Percentiles rank a stretch among this genome's conserved stretches.
Conservation (phyloP, 2,888 invertebrate species). For the Caenorhabditis wallacei region DNA sequence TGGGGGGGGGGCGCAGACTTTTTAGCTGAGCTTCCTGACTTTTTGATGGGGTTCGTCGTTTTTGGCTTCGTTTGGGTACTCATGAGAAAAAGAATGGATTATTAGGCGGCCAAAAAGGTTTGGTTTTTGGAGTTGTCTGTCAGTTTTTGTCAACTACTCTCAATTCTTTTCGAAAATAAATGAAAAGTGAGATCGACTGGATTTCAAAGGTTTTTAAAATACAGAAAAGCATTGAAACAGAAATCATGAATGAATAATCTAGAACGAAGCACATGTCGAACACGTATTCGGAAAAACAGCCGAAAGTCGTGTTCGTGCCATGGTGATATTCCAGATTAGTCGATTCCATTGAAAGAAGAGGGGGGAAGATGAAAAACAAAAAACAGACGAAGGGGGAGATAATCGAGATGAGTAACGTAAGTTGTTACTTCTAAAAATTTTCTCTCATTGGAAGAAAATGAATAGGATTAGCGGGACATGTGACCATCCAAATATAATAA, state of each 20-base stretch:
- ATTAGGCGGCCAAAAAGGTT: slow-evolving; percentile 47
- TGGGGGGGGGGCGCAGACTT: slow-evolving; percentile 26
- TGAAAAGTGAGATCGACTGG: not conserved
- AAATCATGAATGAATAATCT: slow-evolving; percentile 18
- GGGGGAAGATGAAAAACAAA: slow-evolving; percentile 25
- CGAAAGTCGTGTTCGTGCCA: slow-evolving; percentile 33
- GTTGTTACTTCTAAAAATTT: slow-evolving; percentile 17
- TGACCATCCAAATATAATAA: no score
- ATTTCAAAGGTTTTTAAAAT: no score
- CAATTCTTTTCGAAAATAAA: slow-evolving; percentile 13
- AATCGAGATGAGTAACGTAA: slow-evolving; percentile 55
- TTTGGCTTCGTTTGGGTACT: slow-evolving; percentile 42
- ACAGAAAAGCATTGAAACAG: not conserved
- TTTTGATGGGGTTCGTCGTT: slow-evolving; percentile 47
- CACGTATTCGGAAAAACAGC: slow-evolving; percentile 15
- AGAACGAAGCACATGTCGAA: not conserved
- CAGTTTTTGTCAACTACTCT: slow-evolving; percentile 8
- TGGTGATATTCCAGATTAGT: slow-evolving; percentile 54
- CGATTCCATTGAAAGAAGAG: slow-evolving; percentile 13
- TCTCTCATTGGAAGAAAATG: not conserved
- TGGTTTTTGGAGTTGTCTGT: slow-evolving; percentile 9
- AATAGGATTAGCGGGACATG: no score
- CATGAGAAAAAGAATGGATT: slow-evolving; percentile 56
- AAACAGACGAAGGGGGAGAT: slow-evolving; percentile 27
- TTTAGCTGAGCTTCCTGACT: slow-evolving; percentile 33